These are phyloP conservation scores for Drosophila borborema DNA, from an alignment of 2,888 invertebrate species.

Conservation along the genomic window DNA sequence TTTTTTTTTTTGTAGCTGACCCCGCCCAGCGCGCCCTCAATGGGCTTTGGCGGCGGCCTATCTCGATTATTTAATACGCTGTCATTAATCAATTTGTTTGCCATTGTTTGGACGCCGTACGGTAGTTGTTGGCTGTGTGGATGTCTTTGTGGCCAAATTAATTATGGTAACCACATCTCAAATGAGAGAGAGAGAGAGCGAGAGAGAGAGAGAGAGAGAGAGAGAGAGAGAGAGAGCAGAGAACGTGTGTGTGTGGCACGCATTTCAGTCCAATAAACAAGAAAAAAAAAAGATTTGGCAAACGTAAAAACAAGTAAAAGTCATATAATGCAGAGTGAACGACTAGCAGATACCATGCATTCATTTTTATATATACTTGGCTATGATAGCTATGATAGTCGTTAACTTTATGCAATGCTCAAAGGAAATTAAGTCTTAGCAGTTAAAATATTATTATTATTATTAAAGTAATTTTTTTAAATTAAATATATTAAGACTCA, in stretches of 20 bases:
- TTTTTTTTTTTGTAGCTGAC: constrained; percentile 17
- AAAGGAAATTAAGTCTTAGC: background rate
- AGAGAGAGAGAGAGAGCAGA: no score
- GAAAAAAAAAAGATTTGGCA: constrained; percentile 30
- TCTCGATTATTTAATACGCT: constrained; percentile 79
- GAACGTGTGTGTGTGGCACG: constrained; percentile 21
- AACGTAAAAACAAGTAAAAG: constrained; percentile 29
- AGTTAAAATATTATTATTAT: no score
- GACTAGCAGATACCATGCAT: background rate
- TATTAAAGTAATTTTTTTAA: no score
- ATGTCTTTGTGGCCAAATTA: constrained; percentile 72
- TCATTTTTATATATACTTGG: background rate
- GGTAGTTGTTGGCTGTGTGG: constrained; percentile 44
- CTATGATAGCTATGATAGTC: accelerated
- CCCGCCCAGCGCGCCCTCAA: background rate
- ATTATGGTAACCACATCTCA: constrained; percentile 64
- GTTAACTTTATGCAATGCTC: background rate
- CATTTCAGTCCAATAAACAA: constrained; percentile 63
- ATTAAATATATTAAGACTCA: no score
- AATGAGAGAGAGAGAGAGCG: constrained; percentile 12
- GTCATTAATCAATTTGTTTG: constrained; percentile 79
- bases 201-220: no score
- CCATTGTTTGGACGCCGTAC: constrained; percentile 66
- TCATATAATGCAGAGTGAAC: background rate
- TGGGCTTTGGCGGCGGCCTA: constrained; percentile 50